A percentile compares a stretch with the other conserved stretches of the same genome.
Conservation (phyloP, 2,888 invertebrate genomes). For the Chrysodeixis includens region DNA sequence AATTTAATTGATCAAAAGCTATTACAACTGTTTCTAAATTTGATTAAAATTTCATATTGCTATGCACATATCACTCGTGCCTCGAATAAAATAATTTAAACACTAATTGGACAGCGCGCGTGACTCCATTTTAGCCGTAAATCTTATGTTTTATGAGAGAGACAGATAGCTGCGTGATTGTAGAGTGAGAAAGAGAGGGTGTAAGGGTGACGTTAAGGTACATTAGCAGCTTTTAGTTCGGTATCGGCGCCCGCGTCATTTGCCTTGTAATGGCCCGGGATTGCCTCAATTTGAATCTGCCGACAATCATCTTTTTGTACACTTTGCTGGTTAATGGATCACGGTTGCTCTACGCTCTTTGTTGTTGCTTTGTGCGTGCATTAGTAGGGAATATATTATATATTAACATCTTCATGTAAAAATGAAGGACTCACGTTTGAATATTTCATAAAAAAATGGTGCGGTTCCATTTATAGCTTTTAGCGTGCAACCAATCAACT, state of each 20-base stretch:
- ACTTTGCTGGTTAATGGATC: slow-evolving; percentile 72
- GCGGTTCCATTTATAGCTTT: too few relatives aligned
- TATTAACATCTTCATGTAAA: background rate
- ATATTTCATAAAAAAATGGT: background rate
- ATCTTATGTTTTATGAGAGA: slow-evolving; percentile 68
- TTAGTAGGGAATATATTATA: slow-evolving; percentile 30
- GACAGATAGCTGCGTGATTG: slow-evolving; percentile 55
- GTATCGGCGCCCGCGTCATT: slow-evolving; percentile 80
- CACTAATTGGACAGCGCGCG: slow-evolving; percentile 77
- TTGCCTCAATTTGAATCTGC: slow-evolving; percentile 81
- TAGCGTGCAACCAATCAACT: too few relatives aligned
- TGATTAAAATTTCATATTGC: slow-evolving; percentile 51
- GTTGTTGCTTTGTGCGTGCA: slow-evolving; percentile 37
- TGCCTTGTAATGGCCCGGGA: slow-evolving; percentile 80
- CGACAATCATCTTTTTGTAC: slow-evolving; percentile 69
- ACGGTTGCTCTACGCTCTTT: slow-evolving; percentile 42
- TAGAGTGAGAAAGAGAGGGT: slow-evolving; percentile 63
- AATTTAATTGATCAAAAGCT: slow-evolving; percentile 48
- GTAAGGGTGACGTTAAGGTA: slow-evolving; percentile 68
- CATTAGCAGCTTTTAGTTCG: slow-evolving; percentile 82
- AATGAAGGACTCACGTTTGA: background rate
- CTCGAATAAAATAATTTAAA: slow-evolving; percentile 61
- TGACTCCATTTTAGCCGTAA: slow-evolving; percentile 75
- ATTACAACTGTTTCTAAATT: slow-evolving; percentile 51
- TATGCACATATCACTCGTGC: slow-evolving; percentile 25